Percentiles rank a stretch among this genome's conserved stretches.
phyloP scores from a whole-genome alignment of 2,888 invertebrate genomes.

The Diaperis boleti region DNA sequence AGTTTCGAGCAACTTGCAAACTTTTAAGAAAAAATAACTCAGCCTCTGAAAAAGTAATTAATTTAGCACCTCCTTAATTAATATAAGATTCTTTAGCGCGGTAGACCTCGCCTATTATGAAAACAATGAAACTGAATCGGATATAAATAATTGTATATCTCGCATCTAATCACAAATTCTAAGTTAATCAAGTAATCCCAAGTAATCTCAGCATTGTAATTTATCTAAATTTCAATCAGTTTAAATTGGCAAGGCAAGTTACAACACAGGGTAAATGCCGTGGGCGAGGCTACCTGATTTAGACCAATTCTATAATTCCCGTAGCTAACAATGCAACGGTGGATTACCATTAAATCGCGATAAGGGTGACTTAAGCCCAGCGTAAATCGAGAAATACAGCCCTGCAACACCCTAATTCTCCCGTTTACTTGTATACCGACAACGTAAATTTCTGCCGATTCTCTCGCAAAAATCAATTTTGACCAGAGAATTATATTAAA shows the following conservation, averaged over 20 bases:
- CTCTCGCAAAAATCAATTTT: slow-evolving; percentile 8
- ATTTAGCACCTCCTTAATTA: slow-evolving; percentile 11
- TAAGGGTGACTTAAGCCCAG: slow-evolving; percentile 55
- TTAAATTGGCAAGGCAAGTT: slow-evolving; percentile 51
- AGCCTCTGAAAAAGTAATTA: slow-evolving; percentile 6
- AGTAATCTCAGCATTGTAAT: slow-evolving; percentile 52
- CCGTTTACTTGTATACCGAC: slow-evolving; percentile 16
- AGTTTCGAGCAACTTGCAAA: not conserved
- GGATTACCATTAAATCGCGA: slow-evolving; percentile 57
- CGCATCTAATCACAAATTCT: slow-evolving; percentile 41
- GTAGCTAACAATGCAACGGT: slow-evolving; percentile 55
- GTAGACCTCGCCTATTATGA: not conserved
- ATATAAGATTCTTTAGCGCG: not conserved
- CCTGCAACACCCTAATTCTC: slow-evolving; percentile 22
- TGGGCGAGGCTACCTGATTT: slow-evolving; percentile 46
- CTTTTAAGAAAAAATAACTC: not conserved
- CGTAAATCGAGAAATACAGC: slow-evolving; percentile 54
- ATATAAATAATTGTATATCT: slow-evolving; percentile 28
- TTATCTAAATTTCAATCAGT: slow-evolving; percentile 57
- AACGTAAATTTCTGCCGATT: slow-evolving; percentile 7
- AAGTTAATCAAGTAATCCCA: slow-evolving; percentile 45
- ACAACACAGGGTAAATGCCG: slow-evolving; percentile 25
- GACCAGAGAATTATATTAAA: too few relatives aligned
- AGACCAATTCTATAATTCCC: slow-evolving; percentile 56
- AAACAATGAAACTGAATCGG: slow-evolving; percentile 8